Evolutionary conservation across 2,797 vertebrate genomes (phyloP), one percentile per base, ranked within the genome.

Genomic region (Telmatherina bonti): DNA sequence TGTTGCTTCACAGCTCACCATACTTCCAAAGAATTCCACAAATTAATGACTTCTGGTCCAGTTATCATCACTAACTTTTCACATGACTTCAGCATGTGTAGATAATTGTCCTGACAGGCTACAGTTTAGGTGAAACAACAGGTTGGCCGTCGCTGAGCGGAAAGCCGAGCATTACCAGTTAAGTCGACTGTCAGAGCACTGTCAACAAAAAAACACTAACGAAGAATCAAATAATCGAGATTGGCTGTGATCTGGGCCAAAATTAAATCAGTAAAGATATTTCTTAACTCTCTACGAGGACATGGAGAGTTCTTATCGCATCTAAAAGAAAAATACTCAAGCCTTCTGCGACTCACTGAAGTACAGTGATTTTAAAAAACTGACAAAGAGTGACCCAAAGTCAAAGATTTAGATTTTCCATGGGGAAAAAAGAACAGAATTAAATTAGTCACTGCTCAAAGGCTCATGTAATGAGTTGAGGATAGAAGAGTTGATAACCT

Each of bases 401-500:
- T 62, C 45, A 59, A 67, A 64, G 16, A 38, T 35, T 49, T 27
- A 58, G 8, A 63, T 13, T 62, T 8, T 18, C 27, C 27, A 36
- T 58, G 24, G 65, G 12, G 45, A 49, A 57, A 7, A 63, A 49
- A 27, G 43, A 52, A 68, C n/a, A 56, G 43, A 71, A 35, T 35
- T 74, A 18, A 57, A n/a, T n/a, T n/a, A n/a, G 82, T 51, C 38
- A 1, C 12, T 59, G 45, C 80, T 75, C 64, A 76, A 75, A 81
- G 81, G 72, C 79, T 85, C 26, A 33, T 49, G 47, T 84, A 74
- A 81, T 83, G 62, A 74, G 56, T 31, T 59, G 54, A 76, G 61
- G 73, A 80, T 43, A 41, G 29, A 56, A 52, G 45, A 66, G 57
- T 76, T 84, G 78, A 82, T 80, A 82, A 88, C 58, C 36, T 74